These are phyloP conservation scores for Ianthella basta DNA, from an alignment of 37 sponge, comb jelly and placozoan genomes.

Conservation along the genomic window DNA sequence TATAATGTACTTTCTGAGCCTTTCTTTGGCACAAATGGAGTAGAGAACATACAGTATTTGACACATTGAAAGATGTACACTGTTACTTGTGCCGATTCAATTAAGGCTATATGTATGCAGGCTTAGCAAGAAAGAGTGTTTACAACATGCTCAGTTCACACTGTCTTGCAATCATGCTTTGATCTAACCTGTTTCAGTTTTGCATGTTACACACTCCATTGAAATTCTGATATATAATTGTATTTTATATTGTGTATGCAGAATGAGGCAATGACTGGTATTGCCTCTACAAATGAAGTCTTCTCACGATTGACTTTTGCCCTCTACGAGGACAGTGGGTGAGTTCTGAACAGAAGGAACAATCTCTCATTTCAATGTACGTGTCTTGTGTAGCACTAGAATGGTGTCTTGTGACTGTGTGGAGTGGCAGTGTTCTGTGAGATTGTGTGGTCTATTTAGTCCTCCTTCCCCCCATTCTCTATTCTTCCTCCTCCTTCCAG, in stretches of 20 bases:
- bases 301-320: constrained; percentile 73
- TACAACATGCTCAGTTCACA: too few relatives aligned
- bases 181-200: too few relatives aligned
- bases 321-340: constrained; percentile 77
- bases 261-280: constrained; percentile 87
- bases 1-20: too few relatives aligned
- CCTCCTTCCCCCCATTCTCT: neutral
- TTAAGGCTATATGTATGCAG: too few relatives aligned
- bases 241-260: neutral
- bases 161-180: too few relatives aligned
- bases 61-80: too few relatives aligned
- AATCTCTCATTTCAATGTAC: neutral
- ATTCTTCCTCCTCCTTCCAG: constrained; percentile 16
- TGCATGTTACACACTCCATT: too few relatives aligned
- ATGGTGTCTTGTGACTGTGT: neutral
- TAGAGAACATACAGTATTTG: neutral
- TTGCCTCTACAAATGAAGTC: constrained; percentile 56
- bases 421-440: neutral
- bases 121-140: too few relatives aligned
- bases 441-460: too few relatives aligned
- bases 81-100: too few relatives aligned
- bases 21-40: neutral
- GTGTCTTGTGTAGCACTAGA: neutral
- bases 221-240: too few relatives aligned
- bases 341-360: neutral